Evolutionary conservation across 2,797 vertebrate genomes (phyloP).

Genomic region (Centropyge bicolor): DNA sequence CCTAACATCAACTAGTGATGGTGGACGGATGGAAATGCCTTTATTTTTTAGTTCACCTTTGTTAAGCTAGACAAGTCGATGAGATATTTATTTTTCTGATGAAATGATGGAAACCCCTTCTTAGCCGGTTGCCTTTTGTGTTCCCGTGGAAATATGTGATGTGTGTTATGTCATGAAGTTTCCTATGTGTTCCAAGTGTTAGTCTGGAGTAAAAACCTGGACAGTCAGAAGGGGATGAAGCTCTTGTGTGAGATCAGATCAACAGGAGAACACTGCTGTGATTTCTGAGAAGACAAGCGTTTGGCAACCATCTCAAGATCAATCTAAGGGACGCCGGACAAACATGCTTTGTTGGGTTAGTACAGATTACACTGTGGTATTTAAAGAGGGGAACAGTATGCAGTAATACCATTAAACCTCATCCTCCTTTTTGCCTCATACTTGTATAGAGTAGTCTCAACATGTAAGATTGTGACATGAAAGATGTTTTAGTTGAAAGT

Average conservation of each 20-base stretch:
- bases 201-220: background rate
- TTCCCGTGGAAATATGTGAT: background rate
- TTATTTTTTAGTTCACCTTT: conserved; percentile 7
- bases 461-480: background rate
- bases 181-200: background rate
- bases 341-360: conserved; percentile 28
- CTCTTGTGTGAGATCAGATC: conserved; percentile 6
- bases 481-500: conserved; percentile 2
- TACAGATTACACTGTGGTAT: background rate
- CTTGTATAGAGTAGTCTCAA: background rate
- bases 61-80: background rate
- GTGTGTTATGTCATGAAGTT: background rate
- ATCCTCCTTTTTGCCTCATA: conserved; percentile 25
- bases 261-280: background rate
- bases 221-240: conserved; percentile 13
- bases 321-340: background rate
- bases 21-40: conserved; percentile 22
- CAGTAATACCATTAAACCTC: conserved; percentile 34
- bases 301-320: background rate
- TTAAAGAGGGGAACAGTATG: conserved; percentile 25
- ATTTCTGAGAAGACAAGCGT: conserved; percentile 13
- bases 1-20: conserved; percentile 41
- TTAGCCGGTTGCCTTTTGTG: conserved; percentile 31
- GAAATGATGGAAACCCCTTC: background rate
- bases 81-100: conserved; percentile 33